Conservation (phyloP, 2,888 invertebrate species). For the Spodoptera exigua region DNA sequence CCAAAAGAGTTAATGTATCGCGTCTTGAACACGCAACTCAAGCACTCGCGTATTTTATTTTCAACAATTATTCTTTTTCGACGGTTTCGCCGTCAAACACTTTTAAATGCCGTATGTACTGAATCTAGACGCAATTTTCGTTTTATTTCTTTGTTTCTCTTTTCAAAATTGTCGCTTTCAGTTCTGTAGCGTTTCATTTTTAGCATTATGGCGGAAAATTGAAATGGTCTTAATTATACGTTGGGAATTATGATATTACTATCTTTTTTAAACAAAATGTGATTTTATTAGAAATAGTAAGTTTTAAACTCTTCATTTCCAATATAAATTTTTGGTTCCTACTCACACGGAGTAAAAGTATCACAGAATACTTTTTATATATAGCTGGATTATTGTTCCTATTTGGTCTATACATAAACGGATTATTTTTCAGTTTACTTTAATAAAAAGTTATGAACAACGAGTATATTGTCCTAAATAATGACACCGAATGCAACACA, state of each 20-base stretch:
- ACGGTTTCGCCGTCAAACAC: constrained; percentile 24
- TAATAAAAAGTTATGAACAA: too few relatives aligned
- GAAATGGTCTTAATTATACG: constrained; percentile 24
- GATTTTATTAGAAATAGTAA: too few relatives aligned
- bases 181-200: constrained; percentile 34
- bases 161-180: constrained; percentile 41
- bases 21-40: constrained; percentile 23
- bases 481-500: too few relatives aligned
- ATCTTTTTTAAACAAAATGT: too few relatives aligned
- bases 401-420: too few relatives aligned
- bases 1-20: constrained; percentile 40
- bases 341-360: too few relatives aligned
- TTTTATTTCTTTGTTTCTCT: constrained; percentile 36
- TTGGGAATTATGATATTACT: background rate
- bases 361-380: too few relatives aligned
- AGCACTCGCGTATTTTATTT: constrained; percentile 24
- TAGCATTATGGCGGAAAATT: constrained; percentile 31
- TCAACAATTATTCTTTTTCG: constrained; percentile 43
- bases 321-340: too few relatives aligned
- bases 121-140: constrained; percentile 36
- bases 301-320: too few relatives aligned
- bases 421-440: too few relatives aligned
- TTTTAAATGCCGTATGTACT: constrained; percentile 28
- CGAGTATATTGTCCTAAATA: too few relatives aligned
- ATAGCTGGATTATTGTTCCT: too few relatives aligned